phyloP scores from a whole-genome alignment of 1,140 invertebrate genomes.

The Dufourea novaeangliae region DNA sequence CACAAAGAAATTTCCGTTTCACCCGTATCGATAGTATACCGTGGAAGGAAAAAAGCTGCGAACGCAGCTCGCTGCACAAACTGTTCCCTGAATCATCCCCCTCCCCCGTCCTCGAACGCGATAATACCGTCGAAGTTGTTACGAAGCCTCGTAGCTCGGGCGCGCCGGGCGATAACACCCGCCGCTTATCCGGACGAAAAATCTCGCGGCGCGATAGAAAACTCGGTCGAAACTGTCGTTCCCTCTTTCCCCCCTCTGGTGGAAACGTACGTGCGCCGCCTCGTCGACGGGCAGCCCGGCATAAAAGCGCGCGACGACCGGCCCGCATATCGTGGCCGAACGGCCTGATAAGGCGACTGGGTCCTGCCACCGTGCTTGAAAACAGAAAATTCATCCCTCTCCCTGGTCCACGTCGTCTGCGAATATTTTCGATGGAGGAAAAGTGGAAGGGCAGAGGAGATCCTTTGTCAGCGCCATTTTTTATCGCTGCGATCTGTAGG shows the following conservation, averaged over 20 bases:
- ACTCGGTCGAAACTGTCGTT: conserved; percentile 62
- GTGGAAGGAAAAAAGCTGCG: not conserved
- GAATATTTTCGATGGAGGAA: not conserved
- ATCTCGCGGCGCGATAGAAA: conserved; percentile 56
- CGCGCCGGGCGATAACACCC: conserved; percentile 51
- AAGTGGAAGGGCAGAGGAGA: not conserved
- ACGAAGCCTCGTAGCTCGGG: conserved; percentile 25
- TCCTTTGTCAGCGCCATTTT: not conserved
- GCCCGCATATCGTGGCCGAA: conserved; percentile 31
- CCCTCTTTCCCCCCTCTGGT: too few relatives aligned
- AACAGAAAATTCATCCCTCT: not conserved
- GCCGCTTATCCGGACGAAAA: conserved; percentile 59
- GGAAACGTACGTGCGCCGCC: conserved; percentile 50
- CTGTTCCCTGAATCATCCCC: conserved; percentile 13
- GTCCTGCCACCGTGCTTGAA: not conserved
- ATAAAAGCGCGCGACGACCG: conserved; percentile 23
- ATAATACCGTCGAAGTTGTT: conserved; percentile 61
- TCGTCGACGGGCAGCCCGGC: conserved; percentile 28
- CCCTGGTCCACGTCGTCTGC: too few relatives aligned
- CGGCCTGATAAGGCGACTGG: conserved; percentile 23
- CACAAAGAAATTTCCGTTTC: too few relatives aligned
- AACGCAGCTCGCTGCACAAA: not conserved
- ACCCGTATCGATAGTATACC: too few relatives aligned
- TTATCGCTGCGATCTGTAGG: not conserved
- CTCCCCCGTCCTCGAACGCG: not conserved